These are phyloP conservation scores for Microcebus ravelobensis DNA, from an alignment of 2,113 vertebrate genomes.

Conservation along the genomic window DNA sequence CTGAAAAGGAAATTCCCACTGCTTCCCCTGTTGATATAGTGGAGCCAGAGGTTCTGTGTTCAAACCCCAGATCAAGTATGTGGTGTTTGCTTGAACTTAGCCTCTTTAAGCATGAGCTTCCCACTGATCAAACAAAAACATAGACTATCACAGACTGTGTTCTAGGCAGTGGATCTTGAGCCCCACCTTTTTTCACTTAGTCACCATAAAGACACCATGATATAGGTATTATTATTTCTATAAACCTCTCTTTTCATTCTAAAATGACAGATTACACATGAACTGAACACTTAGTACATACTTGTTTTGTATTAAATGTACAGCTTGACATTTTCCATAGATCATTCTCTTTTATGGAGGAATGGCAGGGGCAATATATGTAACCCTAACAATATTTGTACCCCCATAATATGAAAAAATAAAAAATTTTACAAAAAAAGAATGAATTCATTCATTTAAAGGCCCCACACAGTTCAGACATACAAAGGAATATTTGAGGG, in stretches of 20 bases:
- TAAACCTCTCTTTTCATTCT: not conserved
- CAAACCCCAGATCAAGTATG: not conserved
- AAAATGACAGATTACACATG: not conserved
- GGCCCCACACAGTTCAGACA: not conserved
- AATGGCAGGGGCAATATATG: too few species aligned
- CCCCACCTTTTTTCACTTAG: not conserved
- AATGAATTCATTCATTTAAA: not conserved
- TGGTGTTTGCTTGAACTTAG: not conserved
- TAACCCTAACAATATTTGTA: too few species aligned
- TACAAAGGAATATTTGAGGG: not conserved
- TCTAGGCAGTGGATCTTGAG: not conserved
- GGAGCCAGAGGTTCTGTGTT: rapidly evolving
- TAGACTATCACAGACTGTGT: too few species aligned
- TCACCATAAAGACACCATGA: not conserved
- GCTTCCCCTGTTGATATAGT: not conserved
- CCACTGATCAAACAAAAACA: not conserved
- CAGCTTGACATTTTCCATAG: not conserved
- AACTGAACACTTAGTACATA: not conserved
- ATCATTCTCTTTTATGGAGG: not conserved
- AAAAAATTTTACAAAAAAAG: not conserved
- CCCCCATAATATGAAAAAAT: too few species aligned
- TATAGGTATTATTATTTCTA: not conserved
- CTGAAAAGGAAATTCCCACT: not conserved
- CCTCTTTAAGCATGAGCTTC: not conserved
- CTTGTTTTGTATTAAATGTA: not conserved